Conservation (phyloP, 2,888 invertebrate species). For the Diarsia dahlii region DNA sequence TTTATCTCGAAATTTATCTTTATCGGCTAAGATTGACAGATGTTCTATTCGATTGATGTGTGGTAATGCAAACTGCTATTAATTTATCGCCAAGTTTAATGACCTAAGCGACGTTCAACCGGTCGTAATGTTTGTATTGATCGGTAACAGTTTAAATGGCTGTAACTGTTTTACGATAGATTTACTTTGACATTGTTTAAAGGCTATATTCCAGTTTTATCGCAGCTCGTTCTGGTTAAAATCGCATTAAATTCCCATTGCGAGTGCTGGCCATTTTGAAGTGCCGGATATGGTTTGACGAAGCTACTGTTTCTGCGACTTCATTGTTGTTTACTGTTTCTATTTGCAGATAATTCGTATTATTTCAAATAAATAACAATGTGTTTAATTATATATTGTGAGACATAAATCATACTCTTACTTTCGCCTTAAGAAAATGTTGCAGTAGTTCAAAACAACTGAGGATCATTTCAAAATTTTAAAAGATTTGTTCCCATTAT, state of each 20-base stretch:
- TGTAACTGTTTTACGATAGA: slow-evolving; percentile 82
- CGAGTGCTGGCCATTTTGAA: slow-evolving; percentile 65
- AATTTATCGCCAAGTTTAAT: slow-evolving; percentile 77
- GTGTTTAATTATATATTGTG: background rate
- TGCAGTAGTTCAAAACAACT: slow-evolving; percentile 15
- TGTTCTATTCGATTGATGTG: slow-evolving; percentile 75
- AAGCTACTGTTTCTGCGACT: slow-evolving; percentile 19
- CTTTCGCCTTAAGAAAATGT: background rate
- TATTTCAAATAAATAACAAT: background rate
- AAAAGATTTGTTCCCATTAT: slow-evolving; percentile 47
- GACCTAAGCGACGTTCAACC: slow-evolving; percentile 69
- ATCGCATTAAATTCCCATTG: slow-evolving; percentile 77
- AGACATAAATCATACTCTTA: background rate
- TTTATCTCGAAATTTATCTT: slow-evolving; percentile 78
- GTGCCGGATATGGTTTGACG: slow-evolving; percentile 63
- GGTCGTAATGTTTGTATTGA: slow-evolving; percentile 78
- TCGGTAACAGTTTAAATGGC: slow-evolving; percentile 77
- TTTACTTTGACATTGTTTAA: slow-evolving; percentile 85
- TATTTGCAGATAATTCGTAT: background rate
- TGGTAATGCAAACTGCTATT: slow-evolving; percentile 78
- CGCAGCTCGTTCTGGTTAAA: slow-evolving; percentile 78
- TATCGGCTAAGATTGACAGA: slow-evolving; percentile 78
- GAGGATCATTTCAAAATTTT: slow-evolving; percentile 15
- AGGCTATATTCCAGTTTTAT: slow-evolving; percentile 82
- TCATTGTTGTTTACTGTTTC: background rate